Base-by-base conservation (phyloP, 2,888 invertebrate species). In the Athripsodes cinereus region DNA sequence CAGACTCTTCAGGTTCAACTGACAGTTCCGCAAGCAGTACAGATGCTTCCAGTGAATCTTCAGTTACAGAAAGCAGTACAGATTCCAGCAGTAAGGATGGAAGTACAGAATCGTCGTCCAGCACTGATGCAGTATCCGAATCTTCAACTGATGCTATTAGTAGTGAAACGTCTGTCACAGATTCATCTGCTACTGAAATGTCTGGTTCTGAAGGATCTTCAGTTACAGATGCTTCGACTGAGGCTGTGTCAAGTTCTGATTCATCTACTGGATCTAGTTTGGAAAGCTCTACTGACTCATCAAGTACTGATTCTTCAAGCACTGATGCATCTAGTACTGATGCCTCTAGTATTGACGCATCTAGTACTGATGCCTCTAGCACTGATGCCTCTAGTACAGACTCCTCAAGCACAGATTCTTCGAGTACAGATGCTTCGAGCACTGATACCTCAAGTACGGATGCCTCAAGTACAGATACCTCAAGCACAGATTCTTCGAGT, bases 401-500 rank as follows among this genome's bases (percentile, higher is more conserved):
- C 34, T 18, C 20, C 13, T 56, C 52, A 22, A 50, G 50, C 18
- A 52, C 58, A n/a, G 57, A 10, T 18, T 55, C 50, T 49, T 57
- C 57, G 44, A 58, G 51, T 16, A 59, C 61, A 49, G 58, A 55
- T 47, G 40, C 46, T 22, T 60, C 56, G 10, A 59, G 57, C 19
- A 56, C 52, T 2, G 58, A 58, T 22, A 3, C 35, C 11, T 53
- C 60, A 21, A 58, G 63, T 56, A 64, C 58, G 18, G 66, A 65
- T 51, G 53, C 57, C 6, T 55, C 59, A n/a, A 64, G 63, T 46
- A 64, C 67, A 19, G 63, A 49, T 11, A 61, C 66, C 22, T 65
- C 66, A 54, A 63, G 57, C 22, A 63, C 65, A 2, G 64, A 65
- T 8, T 55, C 22, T 8, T 60, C 64, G 2, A 58, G 58, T 18